These are phyloP conservation scores for Tetragnatha versicolor DNA, from an alignment of 1,140 invertebrate genomes.

Conservation along the genomic window DNA sequence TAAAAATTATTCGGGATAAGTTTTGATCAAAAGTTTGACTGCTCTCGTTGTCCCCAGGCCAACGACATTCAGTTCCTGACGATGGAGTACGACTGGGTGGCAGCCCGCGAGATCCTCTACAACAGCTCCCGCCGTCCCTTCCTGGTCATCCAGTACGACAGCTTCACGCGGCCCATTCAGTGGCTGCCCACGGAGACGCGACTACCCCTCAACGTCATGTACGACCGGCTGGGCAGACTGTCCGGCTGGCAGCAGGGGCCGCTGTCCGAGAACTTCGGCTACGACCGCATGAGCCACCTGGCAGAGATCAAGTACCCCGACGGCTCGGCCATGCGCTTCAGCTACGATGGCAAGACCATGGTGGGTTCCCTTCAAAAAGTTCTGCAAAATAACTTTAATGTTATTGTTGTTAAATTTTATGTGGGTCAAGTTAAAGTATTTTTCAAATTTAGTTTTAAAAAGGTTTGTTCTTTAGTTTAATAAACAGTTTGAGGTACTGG, in stretches of 20 bases:
- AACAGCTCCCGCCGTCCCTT: constrained; percentile 59
- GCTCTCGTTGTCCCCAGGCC: constrained; percentile 73
- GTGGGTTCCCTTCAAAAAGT: constrained; percentile 62
- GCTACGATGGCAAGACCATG: constrained; percentile 88
- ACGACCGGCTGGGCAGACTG: constrained; percentile 88
- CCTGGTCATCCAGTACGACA: constrained; percentile 90
- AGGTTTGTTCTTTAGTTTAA: no score
- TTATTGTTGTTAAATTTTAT: no score
- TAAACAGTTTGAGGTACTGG: no score
- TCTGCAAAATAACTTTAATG: no score
- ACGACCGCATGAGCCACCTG: constrained; percentile 84
- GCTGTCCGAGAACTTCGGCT: constrained; percentile 84
- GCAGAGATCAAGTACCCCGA: constrained; percentile 88
- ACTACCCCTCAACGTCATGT: constrained; percentile 87
- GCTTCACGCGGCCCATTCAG: constrained; percentile 84
- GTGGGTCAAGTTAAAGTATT: no score
- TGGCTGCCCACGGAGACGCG: constrained; percentile 78
- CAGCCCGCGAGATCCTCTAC: constrained; percentile 83
- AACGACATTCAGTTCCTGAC: constrained; percentile 91
- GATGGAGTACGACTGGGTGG: constrained; percentile 89
- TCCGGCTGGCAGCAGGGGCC: constrained; percentile 92
- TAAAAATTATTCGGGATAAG: not conserved
- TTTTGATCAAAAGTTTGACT: not conserved
- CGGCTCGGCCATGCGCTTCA: constrained; percentile 83
- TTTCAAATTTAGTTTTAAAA: no score